Evolutionary conservation across 2,113 vertebrate genomes (phyloP).

Genomic region (Lepus timidus): DNA sequence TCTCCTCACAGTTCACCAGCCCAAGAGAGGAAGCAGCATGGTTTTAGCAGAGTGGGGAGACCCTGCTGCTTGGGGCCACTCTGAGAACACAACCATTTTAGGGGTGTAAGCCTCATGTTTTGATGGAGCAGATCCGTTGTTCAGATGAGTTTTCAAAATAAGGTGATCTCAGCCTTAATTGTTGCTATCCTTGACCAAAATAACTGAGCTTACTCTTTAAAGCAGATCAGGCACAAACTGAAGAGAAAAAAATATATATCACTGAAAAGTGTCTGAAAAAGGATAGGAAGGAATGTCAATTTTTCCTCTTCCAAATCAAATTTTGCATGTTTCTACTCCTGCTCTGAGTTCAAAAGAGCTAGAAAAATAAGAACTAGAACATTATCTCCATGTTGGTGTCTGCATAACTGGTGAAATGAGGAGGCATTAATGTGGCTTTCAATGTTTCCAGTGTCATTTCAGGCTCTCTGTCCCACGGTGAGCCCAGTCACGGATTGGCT

Average conservation of each 20-base stretch:
- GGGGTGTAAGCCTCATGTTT: background rate
- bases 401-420: background rate
- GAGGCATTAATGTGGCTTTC: slow-evolving; percentile 32
- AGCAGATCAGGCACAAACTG: background rate
- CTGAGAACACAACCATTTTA: background rate
- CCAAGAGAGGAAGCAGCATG: background rate
- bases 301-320: slow-evolving; percentile 28
- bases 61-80: background rate
- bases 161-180: background rate
- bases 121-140: background rate
- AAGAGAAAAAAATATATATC: background rate
- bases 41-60: background rate
- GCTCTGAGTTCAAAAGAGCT: background rate
- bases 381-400: background rate
- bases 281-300: background rate
- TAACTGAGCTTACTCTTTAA: background rate
- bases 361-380: slow-evolving; percentile 18
- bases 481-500: slow-evolving; percentile 95
- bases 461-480: slow-evolving; percentile 95
- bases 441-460: slow-evolving; percentile 90
- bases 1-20: background rate
- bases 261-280: slow-evolving; percentile 30
- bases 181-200: background rate
- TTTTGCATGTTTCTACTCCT: background rate
- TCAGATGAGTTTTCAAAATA: background rate